Evolutionary conservation across 2,113 vertebrate species (phyloP).

Genomic region (Neogale vison): DNA sequence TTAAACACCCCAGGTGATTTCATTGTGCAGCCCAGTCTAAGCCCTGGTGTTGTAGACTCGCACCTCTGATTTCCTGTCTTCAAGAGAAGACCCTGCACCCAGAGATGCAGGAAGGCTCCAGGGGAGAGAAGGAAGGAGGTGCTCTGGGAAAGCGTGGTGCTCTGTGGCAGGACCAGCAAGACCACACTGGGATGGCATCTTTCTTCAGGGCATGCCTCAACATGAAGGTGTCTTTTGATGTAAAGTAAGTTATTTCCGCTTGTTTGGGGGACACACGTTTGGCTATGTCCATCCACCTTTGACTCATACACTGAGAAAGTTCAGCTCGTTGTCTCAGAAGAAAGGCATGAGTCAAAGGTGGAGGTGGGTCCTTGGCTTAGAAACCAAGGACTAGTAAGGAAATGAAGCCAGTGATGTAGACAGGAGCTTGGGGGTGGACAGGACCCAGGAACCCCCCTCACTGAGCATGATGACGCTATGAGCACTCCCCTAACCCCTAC

Average conservation of each 20-base stretch:
- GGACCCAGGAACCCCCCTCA: not conserved
- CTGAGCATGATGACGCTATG: fast-evolving
- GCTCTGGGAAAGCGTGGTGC: not conserved
- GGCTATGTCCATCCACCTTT: not conserved
- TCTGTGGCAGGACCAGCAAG: not conserved
- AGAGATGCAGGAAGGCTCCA: not conserved
- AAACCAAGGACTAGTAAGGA: not conserved
- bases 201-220: not conserved
- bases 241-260: not conserved
- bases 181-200: fast-evolving
- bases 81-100: not conserved
- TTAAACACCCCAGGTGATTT: not conserved
- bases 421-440: not conserved
- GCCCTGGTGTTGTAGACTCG: not conserved
- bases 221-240: not conserved
- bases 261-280: not conserved
- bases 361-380: not conserved
- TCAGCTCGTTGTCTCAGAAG: not conserved
- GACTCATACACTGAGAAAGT: not conserved
- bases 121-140: not conserved
- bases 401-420: not conserved
- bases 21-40: not conserved
- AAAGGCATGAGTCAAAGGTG: not conserved
- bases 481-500: not conserved
- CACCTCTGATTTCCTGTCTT: not conserved